phyloP scores from a whole-genome alignment of 64 coral and sea anemone species.

The Stichodactyla helianthus region DNA sequence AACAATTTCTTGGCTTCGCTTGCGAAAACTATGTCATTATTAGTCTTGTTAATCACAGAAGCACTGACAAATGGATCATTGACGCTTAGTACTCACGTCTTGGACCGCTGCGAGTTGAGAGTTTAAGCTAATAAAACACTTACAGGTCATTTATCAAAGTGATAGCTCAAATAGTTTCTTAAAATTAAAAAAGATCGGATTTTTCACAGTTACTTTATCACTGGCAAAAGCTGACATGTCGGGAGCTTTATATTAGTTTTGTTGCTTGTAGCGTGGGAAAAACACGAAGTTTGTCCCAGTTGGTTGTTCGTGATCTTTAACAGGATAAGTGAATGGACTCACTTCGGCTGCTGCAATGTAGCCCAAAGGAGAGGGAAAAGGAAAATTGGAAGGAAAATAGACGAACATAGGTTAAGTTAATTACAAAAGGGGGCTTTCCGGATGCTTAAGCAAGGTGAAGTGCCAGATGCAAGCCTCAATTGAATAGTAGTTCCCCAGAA shows the following conservation, averaged over 20 bases:
- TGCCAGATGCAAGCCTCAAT: not conserved
- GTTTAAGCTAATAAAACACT: not conserved
- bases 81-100: not conserved
- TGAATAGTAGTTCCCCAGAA: not conserved
- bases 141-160: not conserved
- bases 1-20: not conserved
- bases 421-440: not conserved
- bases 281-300: not conserved
- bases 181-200: not conserved
- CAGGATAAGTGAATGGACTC: not conserved
- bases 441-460: not conserved
- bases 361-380: not conserved
- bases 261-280: not conserved
- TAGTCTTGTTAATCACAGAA: too few relatives aligned
- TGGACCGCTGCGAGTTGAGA: too few relatives aligned
- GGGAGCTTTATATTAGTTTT: not conserved
- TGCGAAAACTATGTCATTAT: not conserved
- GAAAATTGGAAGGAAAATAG: not conserved
- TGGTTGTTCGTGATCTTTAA: not conserved
- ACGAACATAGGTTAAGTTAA: not conserved
- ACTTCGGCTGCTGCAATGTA: not conserved
- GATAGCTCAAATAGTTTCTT: not conserved
- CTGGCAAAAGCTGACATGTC: not conserved
- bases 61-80: not conserved
- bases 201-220: conserved; percentile 6